Percentiles rank a stretch among this genome's conserved stretches.
These are phyloP conservation scores for Hippocampus zosterae DNA, from an alignment of 2,113 vertebrate genomes.

Conservation along the genomic window DNA sequence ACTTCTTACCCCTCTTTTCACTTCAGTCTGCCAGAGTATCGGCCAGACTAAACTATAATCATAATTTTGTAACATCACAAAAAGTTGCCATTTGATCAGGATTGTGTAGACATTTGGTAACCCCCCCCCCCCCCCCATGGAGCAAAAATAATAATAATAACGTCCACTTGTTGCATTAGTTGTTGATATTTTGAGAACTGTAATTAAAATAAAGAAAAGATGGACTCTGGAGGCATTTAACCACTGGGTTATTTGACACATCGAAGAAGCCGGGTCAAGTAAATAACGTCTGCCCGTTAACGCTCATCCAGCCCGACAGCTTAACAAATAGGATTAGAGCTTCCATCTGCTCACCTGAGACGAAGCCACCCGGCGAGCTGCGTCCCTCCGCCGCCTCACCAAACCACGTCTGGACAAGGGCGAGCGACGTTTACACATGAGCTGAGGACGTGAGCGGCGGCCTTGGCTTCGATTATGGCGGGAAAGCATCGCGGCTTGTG, in stretches of 20 bases:
- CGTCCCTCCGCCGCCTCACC: not conserved
- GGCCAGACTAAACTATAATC: not conserved
- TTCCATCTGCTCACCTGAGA: constrained; percentile 81
- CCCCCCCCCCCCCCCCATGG: no score
- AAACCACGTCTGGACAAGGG: constrained; percentile 2
- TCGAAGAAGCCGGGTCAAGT: constrained; percentile 2
- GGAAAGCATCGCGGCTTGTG: constrained; percentile 59
- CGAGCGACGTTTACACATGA: constrained; percentile 7
- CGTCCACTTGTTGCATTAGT: no score
- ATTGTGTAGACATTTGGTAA: not conserved
- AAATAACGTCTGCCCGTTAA: constrained; percentile 26
- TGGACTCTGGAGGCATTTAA: not conserved
- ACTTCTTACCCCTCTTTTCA: not conserved
- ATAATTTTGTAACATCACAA: not conserved
- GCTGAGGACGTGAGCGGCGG: constrained; percentile 21
- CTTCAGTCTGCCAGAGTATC: no score
- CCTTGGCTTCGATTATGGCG: constrained; percentile 41
- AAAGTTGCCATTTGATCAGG: not conserved
- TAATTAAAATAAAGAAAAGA: not conserved
- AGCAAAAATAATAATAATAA: not conserved
- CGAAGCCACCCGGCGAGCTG: constrained; percentile 37
- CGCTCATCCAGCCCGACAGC: constrained; percentile 74
- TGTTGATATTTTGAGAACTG: not conserved
- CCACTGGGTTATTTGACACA: not conserved
- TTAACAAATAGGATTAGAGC: constrained; percentile 89